Percentiles rank a stretch among this genome's conserved stretches.
These are phyloP conservation scores for Masnerella sp. DNA, from an alignment of 2,888 invertebrate genomes.

Conservation along the genomic window DNA sequence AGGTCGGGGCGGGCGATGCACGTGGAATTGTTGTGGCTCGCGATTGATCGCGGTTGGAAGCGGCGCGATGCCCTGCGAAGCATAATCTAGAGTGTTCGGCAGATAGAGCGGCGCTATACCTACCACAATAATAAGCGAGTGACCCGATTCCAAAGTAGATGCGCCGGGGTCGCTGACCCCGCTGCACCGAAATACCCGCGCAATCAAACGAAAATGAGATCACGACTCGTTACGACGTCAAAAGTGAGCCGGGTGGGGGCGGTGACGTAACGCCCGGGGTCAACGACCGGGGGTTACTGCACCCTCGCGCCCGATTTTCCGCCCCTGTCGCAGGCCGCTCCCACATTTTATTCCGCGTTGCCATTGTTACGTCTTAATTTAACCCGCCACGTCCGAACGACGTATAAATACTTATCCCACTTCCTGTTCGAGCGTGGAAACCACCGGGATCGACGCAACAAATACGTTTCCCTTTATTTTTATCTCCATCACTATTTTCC, in stretches of 20 bases:
- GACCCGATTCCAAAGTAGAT: conserved; percentile 77
- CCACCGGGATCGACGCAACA: no score
- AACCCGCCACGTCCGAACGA: neutral
- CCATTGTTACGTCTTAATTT: conserved; percentile 18
- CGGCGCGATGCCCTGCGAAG: conserved; percentile 47
- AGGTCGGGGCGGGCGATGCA: conserved; percentile 13
- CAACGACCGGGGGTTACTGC: conserved; percentile 75
- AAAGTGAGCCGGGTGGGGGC: conserved; percentile 70
- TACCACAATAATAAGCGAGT: conserved; percentile 77
- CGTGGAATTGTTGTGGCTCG: conserved; percentile 42
- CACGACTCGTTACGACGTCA: conserved; percentile 77
- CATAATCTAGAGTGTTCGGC: conserved; percentile 59
- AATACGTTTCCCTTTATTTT: no score
- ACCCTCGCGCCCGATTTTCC: conserved; percentile 70
- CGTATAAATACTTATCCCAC: neutral
- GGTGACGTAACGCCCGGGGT: conserved; percentile 75
- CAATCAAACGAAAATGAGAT: conserved; percentile 78
- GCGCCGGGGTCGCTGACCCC: conserved; percentile 76
- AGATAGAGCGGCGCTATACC: conserved; percentile 65
- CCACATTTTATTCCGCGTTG: conserved; percentile 21
- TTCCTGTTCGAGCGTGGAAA: no score
- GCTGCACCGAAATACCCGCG: conserved; percentile 72
- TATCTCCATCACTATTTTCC: no score
- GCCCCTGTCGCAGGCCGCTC: conserved; percentile 28
- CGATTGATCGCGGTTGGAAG: conserved; percentile 50